phyloP scores from a whole-genome alignment of 2,888 invertebrate species.

The Hedychridium roseum region DNA sequence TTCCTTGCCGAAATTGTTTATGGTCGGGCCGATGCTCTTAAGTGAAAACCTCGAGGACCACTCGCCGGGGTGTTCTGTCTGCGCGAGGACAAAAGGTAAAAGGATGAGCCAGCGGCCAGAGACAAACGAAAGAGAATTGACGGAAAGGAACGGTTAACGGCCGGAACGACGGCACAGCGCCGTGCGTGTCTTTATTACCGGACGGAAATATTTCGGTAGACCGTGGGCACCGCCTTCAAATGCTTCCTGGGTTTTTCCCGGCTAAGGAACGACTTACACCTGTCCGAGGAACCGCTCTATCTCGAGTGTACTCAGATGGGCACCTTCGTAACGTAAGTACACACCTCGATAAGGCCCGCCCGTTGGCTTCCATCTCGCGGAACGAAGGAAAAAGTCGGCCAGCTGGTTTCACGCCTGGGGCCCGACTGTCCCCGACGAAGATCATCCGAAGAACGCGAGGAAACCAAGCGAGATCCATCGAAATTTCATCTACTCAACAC shows the following conservation, averaged over 20 bases:
- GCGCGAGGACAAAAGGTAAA: slow-evolving; percentile 18
- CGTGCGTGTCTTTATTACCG: slow-evolving; percentile 20
- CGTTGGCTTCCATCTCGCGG: no score
- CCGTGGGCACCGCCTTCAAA: neutral
- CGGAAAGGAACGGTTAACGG: slow-evolving; percentile 1
- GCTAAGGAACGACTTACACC: slow-evolving; percentile 15
- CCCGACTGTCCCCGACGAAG: no score
- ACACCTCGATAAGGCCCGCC: slow-evolving; percentile 21
- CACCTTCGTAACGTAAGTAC: neutral
- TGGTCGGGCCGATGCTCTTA: slow-evolving; percentile 26
- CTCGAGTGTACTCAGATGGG: slow-evolving; percentile 5
- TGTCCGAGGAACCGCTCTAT: slow-evolving; percentile 21
- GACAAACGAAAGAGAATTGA: no score
- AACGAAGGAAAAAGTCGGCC: no score
- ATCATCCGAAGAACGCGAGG: no score
- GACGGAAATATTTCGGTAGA: slow-evolving; percentile 23
- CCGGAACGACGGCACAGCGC: slow-evolving; percentile 9
- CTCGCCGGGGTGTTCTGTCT: slow-evolving; percentile 3
- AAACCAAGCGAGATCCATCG: no score
- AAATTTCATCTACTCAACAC: no score
- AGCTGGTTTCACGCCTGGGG: no score
- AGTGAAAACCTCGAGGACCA: slow-evolving; percentile 13
- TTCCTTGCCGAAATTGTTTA: slow-evolving; percentile 29
- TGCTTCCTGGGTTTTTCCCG: slow-evolving; percentile 8
- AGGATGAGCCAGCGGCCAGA: slow-evolving; percentile 16